Evolutionary conservation across 2,888 invertebrate species (phyloP).

Genomic region (Drosophila antonietae): DNA sequence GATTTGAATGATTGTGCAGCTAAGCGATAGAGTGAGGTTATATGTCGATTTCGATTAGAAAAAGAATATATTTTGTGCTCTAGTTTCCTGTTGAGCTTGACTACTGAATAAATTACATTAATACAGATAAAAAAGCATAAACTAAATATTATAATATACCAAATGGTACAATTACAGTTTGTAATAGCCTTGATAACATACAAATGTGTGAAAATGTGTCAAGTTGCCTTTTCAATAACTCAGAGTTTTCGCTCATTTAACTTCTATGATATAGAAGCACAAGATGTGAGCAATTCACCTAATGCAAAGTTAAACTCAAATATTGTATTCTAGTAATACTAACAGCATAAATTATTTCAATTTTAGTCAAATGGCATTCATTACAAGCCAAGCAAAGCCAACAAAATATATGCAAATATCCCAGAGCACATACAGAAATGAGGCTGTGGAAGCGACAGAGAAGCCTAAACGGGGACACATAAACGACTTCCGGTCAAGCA

Average conservation of each 20-base stretch:
- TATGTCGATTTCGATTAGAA: too few relatives aligned
- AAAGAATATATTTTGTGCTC: too few relatives aligned
- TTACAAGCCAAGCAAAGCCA: slow-evolving; percentile 3
- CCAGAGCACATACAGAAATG: neutral
- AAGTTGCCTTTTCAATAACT: neutral
- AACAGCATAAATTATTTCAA: slow-evolving; percentile 8
- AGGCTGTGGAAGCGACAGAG: neutral
- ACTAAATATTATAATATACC: too few relatives aligned
- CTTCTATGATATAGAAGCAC: neutral
- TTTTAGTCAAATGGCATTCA: slow-evolving; percentile 21
- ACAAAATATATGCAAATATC: slow-evolving; percentile 8
- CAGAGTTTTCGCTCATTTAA: neutral
- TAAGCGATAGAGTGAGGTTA: too few relatives aligned
- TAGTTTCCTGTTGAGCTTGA: too few relatives aligned
- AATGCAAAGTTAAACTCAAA: neutral
- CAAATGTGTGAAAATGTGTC: neutral
- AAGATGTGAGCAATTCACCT: neutral
- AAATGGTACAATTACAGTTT: too few relatives aligned
- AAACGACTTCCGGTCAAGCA: slow-evolving; percentile 62
- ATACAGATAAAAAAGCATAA: too few relatives aligned
- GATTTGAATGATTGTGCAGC: too few relatives aligned
- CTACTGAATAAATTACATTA: too few relatives aligned
- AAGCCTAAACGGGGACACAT: slow-evolving; percentile 20
- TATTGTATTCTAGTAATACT: neutral
- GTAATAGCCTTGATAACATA: neutral